Conservation (phyloP, 2,797 vertebrate genomes). For the Balearica regulorum region DNA sequence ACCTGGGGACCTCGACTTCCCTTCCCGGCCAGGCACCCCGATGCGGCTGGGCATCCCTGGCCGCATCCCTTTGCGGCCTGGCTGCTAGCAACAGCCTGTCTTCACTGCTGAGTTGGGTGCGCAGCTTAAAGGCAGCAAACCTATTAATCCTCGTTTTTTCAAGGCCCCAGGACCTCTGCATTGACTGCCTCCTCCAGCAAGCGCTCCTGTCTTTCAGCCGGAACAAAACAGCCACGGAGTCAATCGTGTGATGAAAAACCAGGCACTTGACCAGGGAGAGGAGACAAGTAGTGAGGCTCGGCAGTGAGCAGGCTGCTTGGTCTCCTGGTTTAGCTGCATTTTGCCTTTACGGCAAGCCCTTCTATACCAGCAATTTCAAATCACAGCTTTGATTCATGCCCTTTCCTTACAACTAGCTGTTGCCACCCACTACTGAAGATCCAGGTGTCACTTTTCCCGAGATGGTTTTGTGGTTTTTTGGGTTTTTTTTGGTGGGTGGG, state of each 20-base stretch:
- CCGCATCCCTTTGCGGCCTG: background rate
- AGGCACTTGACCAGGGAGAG: background rate
- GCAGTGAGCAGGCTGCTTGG: background rate
- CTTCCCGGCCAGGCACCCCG: background rate
- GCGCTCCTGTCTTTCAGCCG: background rate
- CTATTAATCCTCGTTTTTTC: background rate
- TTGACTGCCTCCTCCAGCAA: background rate
- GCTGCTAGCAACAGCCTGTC: background rate
- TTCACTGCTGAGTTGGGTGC: background rate
- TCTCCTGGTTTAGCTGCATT: background rate
- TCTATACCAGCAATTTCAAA: fast-evolving
- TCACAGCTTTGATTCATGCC: background rate
- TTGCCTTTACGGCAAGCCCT: background rate
- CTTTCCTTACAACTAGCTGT: background rate
- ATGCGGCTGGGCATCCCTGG: background rate
- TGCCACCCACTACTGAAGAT: background rate
- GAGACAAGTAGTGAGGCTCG: background rate
- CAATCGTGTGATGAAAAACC: background rate
- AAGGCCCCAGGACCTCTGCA: background rate
- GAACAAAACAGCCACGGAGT: background rate
- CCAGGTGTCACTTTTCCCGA: background rate
- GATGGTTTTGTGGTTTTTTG: no score
- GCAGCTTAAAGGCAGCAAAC: background rate
- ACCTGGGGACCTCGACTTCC: fast-evolving
- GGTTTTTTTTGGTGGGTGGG: no score